A percentile compares a stretch with the other conserved stretches of the same genome.
Evolutionary conservation across 2,113 vertebrate genomes (phyloP).

Genomic region (Apodemus speciosus): DNA sequence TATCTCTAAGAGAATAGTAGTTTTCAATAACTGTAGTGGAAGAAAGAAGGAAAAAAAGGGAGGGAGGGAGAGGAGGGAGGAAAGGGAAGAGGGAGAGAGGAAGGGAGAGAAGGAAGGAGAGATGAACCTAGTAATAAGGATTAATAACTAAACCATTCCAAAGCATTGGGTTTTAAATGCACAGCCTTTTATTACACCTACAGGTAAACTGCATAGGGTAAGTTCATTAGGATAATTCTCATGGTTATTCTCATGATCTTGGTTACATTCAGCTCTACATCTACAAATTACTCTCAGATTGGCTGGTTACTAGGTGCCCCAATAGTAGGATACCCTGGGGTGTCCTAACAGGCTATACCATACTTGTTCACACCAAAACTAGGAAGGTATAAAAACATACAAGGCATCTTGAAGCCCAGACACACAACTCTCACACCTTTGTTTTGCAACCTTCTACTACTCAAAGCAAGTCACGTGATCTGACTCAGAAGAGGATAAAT

Average conservation of each 20-base stretch:
- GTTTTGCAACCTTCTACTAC: background rate
- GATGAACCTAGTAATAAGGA: background rate
- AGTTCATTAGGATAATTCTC: background rate
- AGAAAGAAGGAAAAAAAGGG: background rate
- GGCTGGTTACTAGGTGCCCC: background rate
- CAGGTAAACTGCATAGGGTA: background rate
- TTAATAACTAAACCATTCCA: background rate
- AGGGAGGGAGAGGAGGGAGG: background rate
- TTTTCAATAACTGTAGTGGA: background rate
- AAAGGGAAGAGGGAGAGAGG: background rate
- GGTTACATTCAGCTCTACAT: background rate
- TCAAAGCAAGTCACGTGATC: background rate
- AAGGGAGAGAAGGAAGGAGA: background rate
- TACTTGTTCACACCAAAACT: background rate
- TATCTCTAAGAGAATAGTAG: background rate
- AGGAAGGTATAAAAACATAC: background rate
- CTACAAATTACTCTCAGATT: background rate
- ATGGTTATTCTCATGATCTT: too few relatives aligned
- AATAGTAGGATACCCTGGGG: too few relatives aligned
- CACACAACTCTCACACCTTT: background rate
- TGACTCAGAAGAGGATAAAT: background rate
- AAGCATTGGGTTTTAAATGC: background rate
- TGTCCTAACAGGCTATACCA: background rate
- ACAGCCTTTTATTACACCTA: background rate
- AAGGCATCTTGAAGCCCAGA: background rate